A percentile compares a stretch with the other conserved stretches of the same genome.
Conservation (phyloP, 1,140 invertebrate genomes). For the Pseudomyrmex gracilis region DNA sequence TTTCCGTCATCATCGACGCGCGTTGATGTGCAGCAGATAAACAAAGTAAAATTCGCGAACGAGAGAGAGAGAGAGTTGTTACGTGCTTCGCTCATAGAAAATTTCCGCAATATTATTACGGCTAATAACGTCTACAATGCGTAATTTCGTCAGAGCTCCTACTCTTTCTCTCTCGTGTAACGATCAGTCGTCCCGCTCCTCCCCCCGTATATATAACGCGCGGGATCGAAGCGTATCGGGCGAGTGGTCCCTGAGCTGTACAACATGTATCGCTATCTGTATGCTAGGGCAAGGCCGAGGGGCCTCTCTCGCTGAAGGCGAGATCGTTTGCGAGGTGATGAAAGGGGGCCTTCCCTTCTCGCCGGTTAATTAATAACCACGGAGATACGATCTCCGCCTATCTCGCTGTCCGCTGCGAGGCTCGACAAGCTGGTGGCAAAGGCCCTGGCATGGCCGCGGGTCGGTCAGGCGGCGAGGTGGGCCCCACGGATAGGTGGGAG, state of each 20-base stretch:
- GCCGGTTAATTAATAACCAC: constrained; percentile 85
- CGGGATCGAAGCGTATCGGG: constrained; percentile 2
- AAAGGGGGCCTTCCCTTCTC: constrained; percentile 84
- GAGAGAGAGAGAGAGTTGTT: neutral
- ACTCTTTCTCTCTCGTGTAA: neutral
- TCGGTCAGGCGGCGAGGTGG: constrained; percentile 66
- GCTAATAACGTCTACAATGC: neutral
- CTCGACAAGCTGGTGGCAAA: constrained; percentile 81
- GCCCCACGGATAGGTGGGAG: constrained; percentile 39
- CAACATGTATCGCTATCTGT: neutral
- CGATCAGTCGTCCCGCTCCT: neutral
- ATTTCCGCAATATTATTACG: neutral
- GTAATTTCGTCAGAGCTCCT: neutral
- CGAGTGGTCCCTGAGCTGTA: constrained; percentile 1
- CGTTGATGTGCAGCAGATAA: neutral
- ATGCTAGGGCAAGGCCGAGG: constrained; percentile 56
- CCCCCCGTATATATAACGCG: too few relatives aligned
- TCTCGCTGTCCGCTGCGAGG: constrained; percentile 76
- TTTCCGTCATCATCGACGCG: neutral
- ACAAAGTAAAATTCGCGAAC: neutral
- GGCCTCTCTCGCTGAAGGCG: constrained; percentile 64
- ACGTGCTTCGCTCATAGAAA: neutral
- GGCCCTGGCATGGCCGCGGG: constrained; percentile 72
- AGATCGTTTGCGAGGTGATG: constrained; percentile 83
- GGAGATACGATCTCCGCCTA: constrained; percentile 84